Evolutionary conservation across 2,113 vertebrate genomes (phyloP).

Genomic region (Orthonyx spaldingii): DNA sequence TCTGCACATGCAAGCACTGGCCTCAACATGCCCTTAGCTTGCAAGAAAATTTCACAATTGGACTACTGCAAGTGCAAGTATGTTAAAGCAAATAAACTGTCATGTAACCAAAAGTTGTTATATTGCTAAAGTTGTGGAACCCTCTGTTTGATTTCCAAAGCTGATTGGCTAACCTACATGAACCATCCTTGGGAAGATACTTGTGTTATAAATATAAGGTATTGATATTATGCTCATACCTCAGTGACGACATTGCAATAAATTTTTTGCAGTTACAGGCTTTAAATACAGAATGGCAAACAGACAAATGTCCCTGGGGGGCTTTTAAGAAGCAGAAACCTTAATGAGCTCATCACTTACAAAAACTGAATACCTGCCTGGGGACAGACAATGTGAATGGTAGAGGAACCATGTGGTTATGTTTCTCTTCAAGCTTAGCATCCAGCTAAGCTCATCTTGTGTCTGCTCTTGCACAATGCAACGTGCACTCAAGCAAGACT

Average conservation of each 20-base stretch:
- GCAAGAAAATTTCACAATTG: neutral
- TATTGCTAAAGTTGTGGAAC: neutral
- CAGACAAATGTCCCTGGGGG: conserved; percentile 5
- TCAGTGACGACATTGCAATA: neutral
- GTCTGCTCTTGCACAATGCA: neutral
- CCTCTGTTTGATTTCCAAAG: neutral
- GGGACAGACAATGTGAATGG: conserved; percentile 27
- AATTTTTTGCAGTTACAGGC: neutral
- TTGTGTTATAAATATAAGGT: neutral
- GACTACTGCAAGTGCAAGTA: neutral
- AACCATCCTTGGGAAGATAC: neutral
- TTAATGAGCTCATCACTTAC: conserved; percentile 63
- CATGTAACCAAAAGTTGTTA: neutral
- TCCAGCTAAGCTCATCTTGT: neutral
- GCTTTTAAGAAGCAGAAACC: conserved; percentile 57
- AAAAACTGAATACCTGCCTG: conserved; percentile 55
- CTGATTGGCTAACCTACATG: neutral
- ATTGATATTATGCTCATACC: neutral
- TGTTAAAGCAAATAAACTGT: neutral
- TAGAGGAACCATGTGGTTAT: neutral
- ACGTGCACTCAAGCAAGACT: neutral
- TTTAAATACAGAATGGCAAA: conserved; percentile 47
- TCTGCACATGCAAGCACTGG: neutral
- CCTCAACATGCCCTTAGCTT: neutral
- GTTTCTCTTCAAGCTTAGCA: neutral